Evolutionary conservation across 2,888 invertebrate genomes (phyloP), one percentile per base, ranked within the genome.

Genomic region (Pteria penguin): DNA sequence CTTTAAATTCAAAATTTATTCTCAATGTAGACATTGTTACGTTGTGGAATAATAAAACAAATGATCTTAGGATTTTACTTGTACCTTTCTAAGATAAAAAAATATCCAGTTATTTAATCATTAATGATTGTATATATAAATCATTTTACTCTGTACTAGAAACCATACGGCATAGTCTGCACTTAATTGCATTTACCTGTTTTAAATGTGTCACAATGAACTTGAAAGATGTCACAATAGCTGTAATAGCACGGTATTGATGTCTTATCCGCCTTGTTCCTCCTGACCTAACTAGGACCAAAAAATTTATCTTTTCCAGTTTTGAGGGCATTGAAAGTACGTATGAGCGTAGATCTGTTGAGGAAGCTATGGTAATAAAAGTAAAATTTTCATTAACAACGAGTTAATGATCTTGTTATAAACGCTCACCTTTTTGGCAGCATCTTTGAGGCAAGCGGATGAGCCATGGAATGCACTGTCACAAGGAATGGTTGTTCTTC

Each of bases 341-440:
- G 31, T 5, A 52, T 52, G 14, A 75, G 57, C 78, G 76, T 76
- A 8, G 72, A 61, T 24, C 66, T 26, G 27, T 79, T 79, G 22
- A 79, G 60, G 22, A 54, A 55, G 63, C 73, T 79, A 26, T 76
- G 73, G 27, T 79, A 72, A 55, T 76, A 76, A 33, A 78, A 72
- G n/a, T 68, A 68, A 78, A n/a, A 78, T 57, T 45, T 69, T 72
- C 31, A 72, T 31, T 24, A 68, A 31, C 29, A 72, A 36, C 11
- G 63, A 52, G 31, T 58, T 67, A 4, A 74, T 60, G 24, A 74
- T 62, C 58, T 73, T 74, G n/a, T 71, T 62, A 60, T 74, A 78
- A 29, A 78, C 24, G 33, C 67, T 66, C 18, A 71, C 27, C 45
- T 61, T 22, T 63, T 78, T 78, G 4, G 27, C 24, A 14, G 55